Conservation (phyloP, 2,113 vertebrate genomes). For the Takifugu bimaculatus region DNA sequence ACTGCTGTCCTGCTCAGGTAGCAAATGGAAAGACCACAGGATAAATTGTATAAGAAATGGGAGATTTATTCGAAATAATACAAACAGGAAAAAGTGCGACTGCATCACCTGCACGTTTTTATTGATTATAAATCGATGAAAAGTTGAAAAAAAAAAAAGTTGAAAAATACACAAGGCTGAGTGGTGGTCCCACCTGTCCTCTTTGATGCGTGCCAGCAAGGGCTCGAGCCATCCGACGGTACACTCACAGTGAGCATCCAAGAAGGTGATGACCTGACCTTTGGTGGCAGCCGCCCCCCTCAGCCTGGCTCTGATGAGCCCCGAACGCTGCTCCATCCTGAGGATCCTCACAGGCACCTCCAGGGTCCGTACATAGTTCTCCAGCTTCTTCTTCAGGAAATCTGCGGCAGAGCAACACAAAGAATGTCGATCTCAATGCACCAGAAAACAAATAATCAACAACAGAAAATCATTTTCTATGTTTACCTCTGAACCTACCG, state of each 20-base stretch:
- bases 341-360: constrained; percentile 84
- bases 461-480: too few species aligned
- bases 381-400: constrained; percentile 86
- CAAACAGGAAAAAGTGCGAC: not conserved
- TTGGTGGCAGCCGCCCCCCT: constrained; percentile 86
- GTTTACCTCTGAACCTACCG: too few species aligned
- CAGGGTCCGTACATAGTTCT: constrained; percentile 82
- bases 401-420: constrained; percentile 67
- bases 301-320: constrained; percentile 90
- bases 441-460: too few species aligned
- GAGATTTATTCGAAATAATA: not conserved
- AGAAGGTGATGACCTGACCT: constrained; percentile 93
- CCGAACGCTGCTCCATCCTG: constrained; percentile 93
- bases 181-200: constrained; percentile 72
- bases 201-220: constrained; percentile 87
- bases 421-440: not conserved
- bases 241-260: constrained; percentile 97
- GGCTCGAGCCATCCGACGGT: constrained; percentile 94
- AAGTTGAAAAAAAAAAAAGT: not conserved
- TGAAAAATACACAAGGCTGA: not conserved
- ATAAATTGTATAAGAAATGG: not conserved
- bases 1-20: constrained; percentile 82
- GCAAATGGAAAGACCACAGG: not conserved
- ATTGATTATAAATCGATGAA: not conserved
- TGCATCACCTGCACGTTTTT: too few species aligned